Base-by-base conservation (phyloP, 2,888 invertebrate genomes). In the Platerodrilus igneus region DNA sequence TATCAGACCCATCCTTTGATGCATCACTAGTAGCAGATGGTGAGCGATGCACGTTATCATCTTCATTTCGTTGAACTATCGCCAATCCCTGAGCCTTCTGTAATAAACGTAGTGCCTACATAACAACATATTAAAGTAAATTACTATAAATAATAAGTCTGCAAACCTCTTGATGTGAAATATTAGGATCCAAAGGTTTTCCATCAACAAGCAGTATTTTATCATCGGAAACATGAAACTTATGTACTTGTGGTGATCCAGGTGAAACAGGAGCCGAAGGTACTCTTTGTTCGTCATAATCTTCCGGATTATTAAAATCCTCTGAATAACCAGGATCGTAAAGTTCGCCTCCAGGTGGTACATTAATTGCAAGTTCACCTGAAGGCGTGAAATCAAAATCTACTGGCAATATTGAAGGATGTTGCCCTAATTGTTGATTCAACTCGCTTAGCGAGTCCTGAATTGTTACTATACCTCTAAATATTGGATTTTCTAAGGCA, bases 331-430 rank as follows among this genome's bases (percentile, higher is more conserved):
- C 74, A n/a, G 70, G 64, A 51, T 73, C 73, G 48, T 76, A 77
- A 41, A 76, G 58, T 28, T 76, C 74, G 30, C 74, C 73, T 21
- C 72, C 70, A 14, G 77, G 73, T 32, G 79, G 78, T 3, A 80
- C 73, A 60, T 77, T 81, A 15, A 84, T 66, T 20, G 83, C 75
- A 40, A 86, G 66, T 55, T 84, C 81, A 3, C 73, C 73, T 51
- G 86, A 81, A 27, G 85, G 79, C 53, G 84, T 86, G 37, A 96
- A 90, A 63, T 94, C 92, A 69, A 95, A 95, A 67, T 94, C 93
- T 32, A 86, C 86, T 25, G 93, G 91, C 47, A 93, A 72, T 63
- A 93, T 90, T 11, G 92, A 92, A 8, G 93, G 93, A 70, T 93
- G 93, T 58, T 90, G 87, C 22, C 81, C 81, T 37, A 92, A 77